Base-by-base conservation (phyloP, 2,888 invertebrate species). In the Chouioia cunea region DNA sequence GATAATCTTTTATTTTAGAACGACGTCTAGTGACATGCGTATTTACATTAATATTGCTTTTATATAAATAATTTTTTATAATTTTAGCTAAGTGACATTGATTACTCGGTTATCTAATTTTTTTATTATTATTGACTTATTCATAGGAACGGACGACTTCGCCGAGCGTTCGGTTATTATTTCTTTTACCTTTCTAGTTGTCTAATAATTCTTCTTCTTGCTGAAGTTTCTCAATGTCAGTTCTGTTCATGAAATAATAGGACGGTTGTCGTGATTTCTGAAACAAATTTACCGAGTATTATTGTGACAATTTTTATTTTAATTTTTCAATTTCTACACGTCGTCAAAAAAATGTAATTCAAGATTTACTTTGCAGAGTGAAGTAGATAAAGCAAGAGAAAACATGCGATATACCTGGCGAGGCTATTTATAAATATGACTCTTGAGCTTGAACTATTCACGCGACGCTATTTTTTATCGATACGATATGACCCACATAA, bases 191-290 rank as follows among this genome's bases (percentile, higher is more conserved):
- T 60, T 52, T 67, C 27, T 65, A 73, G 50, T 76, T 76, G 15
- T 70, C 62, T 81, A 90, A 89, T 23, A 89, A 87, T 77, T 93
- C 91, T 80, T 96, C 95, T 83, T 96, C 95, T 80, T 95, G 93
- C 82, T 94, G 94, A 53, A 96, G 89, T 74, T 92, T 89, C 73
- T 93, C 86, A 79, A 97, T 94, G 76, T 96, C 96, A 0, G 94
- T 93, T 85, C 95, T 95, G 85, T 96, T 95, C 91, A 96, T 94
- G 83, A 94, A 96, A 86, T 96, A 97, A 86, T 95, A 96, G 47
- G 94, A 93, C 0, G 96, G 95, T 80, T 95, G 95, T 54, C 96
- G 90, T 68, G 95, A 95, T 87, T 94, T 94, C 81, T 89, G 80
- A 43, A 81, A 83, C 76, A 75, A 14, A 27, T 48, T 52, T 36